Conservation (phyloP, 2,797 vertebrate genomes). For the Artibeus lituratus region DNA sequence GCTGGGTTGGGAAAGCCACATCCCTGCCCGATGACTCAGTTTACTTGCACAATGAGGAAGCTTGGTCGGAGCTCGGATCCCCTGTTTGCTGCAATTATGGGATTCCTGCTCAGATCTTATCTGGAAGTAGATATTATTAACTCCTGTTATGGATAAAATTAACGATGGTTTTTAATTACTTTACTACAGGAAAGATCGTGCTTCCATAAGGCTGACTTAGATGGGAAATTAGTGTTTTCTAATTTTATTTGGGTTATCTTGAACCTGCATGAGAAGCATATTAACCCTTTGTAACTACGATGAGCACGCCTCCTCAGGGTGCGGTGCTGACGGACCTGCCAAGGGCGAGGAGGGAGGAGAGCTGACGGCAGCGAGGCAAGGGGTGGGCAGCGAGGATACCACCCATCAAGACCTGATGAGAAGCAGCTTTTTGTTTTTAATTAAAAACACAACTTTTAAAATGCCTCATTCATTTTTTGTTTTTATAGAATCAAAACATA, state of each 20-base stretch:
- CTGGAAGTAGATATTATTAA: not conserved
- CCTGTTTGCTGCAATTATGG: not conserved
- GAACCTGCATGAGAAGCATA: not conserved
- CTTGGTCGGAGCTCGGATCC: not conserved
- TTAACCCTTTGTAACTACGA: not conserved
- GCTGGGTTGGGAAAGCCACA: too few relatives aligned
- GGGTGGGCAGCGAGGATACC: slow-evolving; percentile 74
- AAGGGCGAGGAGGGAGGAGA: not conserved
- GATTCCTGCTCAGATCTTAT: not conserved
- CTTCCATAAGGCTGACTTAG: not conserved
- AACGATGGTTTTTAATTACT: not conserved
- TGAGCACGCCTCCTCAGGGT: not conserved
- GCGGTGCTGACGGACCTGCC: slow-evolving; percentile 4
- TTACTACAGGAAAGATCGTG: not conserved
- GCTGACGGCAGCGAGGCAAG: slow-evolving; percentile 47
- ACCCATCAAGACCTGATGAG: slow-evolving; percentile 82
- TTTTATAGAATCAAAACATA: slow-evolving; percentile 86
- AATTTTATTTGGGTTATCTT: not conserved
- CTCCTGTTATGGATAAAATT: not conserved
- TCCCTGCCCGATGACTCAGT: not conserved
- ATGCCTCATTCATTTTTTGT: slow-evolving; percentile 85
- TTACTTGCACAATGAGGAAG: not conserved
- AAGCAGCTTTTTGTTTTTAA: slow-evolving; percentile 82
- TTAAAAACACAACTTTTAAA: slow-evolving; percentile 84
- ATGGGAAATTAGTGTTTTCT: not conserved